These are phyloP conservation scores for Tyria jacobaeae DNA, from an alignment of 2,888 invertebrate genomes.

Conservation along the genomic window DNA sequence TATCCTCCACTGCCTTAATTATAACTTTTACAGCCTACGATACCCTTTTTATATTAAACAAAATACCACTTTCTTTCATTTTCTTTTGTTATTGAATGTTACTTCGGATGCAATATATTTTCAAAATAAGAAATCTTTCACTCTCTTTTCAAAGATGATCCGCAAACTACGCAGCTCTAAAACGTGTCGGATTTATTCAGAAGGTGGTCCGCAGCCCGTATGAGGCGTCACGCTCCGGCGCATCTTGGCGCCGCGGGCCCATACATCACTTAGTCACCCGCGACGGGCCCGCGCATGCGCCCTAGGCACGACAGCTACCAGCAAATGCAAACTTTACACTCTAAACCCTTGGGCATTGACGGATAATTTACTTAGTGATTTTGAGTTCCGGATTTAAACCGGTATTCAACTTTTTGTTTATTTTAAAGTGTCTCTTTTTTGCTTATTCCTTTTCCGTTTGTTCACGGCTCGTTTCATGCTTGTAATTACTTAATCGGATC, in stretches of 20 bases:
- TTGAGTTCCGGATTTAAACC: slow-evolving; percentile 44
- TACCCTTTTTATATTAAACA: no score
- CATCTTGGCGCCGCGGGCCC: slow-evolving; percentile 49
- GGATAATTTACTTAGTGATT: slow-evolving; percentile 56
- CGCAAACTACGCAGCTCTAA: slow-evolving; percentile 33
- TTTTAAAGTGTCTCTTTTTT: slow-evolving; percentile 18
- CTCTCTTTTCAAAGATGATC: slow-evolving; percentile 17
- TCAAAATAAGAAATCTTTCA: slow-evolving; percentile 8
- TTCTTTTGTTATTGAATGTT: background rate
- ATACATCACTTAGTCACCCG: slow-evolving; percentile 60
- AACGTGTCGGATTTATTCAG: slow-evolving; percentile 41
- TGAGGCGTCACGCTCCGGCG: slow-evolving; percentile 57
- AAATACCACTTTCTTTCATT: background rate
- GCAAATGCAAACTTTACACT: slow-evolving; percentile 58
- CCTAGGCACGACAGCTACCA: slow-evolving; percentile 36
- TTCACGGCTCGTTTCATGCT: background rate
- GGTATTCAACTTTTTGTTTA: slow-evolving; percentile 29
- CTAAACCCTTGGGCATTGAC: slow-evolving; percentile 56
- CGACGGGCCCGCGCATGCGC: slow-evolving; percentile 53
- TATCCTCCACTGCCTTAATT: background rate
- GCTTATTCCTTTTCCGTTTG: background rate
- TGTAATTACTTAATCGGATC: background rate
- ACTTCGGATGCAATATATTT: background rate
- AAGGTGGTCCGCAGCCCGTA: slow-evolving; percentile 34
- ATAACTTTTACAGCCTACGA: background rate